Conservation (phyloP, 2,113 vertebrate species). For the Atherinomorus stipes region DNA sequence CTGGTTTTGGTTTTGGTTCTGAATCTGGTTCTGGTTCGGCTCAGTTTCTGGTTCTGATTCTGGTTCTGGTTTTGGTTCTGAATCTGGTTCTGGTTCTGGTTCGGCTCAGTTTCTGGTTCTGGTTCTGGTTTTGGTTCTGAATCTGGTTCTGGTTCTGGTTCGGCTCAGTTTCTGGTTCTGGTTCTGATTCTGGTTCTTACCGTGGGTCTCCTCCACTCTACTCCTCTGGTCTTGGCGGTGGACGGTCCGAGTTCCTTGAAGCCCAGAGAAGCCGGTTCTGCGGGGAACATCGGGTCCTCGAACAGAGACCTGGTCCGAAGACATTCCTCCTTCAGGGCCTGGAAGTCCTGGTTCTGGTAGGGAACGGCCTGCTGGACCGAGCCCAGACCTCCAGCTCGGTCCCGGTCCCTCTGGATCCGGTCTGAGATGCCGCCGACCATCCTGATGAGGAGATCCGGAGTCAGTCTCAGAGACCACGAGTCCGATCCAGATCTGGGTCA, state of each 20-base stretch:
- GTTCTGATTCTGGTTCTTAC: constrained; percentile 76
- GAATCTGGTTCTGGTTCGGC: no score
- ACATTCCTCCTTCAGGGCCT: constrained; percentile 80
- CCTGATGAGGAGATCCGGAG: constrained; percentile 12
- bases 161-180: no score
- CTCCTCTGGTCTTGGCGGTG: constrained; percentile 84
- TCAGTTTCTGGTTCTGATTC: no score
- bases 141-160: no score
- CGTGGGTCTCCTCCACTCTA: constrained; percentile 88
- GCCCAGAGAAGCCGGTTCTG: constrained; percentile 84
- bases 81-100: no score
- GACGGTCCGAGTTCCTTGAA: constrained; percentile 86
- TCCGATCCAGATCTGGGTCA: no score
- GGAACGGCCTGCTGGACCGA: constrained; percentile 69
- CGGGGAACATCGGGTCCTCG: constrained; percentile 87
- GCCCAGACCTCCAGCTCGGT: constrained; percentile 84
- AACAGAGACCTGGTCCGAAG: constrained; percentile 82
- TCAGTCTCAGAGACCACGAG: no score
- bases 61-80: no score
- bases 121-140: no score
- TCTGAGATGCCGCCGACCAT: constrained; percentile 56
- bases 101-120: no score
- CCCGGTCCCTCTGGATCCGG: constrained; percentile 75
- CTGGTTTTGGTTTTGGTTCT: no score
- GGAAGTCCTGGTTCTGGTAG: constrained; percentile 88